Conservation (phyloP, 2,113 vertebrate genomes). For the Cygnus buccinator region DNA sequence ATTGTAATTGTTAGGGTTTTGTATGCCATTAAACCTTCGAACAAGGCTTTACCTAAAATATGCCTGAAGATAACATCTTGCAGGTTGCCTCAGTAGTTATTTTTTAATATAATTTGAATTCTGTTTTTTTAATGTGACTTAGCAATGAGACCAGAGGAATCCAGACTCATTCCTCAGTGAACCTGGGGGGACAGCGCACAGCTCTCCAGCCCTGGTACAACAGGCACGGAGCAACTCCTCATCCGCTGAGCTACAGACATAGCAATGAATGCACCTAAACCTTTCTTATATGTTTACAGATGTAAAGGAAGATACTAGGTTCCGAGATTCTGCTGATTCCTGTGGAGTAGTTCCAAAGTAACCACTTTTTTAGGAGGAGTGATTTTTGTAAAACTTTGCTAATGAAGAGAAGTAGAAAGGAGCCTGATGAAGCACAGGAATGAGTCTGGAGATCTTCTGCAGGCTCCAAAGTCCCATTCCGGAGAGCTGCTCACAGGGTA, state of each 20-base stretch:
- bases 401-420: neutral
- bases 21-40: too few species aligned
- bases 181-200: neutral
- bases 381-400: neutral
- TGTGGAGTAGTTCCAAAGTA: neutral
- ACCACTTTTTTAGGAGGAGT: neutral
- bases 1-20: too few species aligned
- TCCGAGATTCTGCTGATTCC: neutral
- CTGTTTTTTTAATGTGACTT: neutral
- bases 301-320: neutral
- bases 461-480: neutral
- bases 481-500: neutral
- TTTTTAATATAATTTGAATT: neutral
- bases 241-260: neutral
- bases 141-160: neutral
- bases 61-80: too few species aligned
- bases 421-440: neutral
- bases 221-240: too few species aligned
- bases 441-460: neutral
- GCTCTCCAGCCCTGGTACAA: neutral
- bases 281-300: neutral
- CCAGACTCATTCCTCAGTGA: rapidly evolving
- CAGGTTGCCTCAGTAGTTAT: neutral
- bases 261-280: neutral
- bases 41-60: too few species aligned